Evolutionary conservation across 2,888 invertebrate species (phyloP), one percentile per base, ranked within the genome.

Genomic region (Automeris io): DNA sequence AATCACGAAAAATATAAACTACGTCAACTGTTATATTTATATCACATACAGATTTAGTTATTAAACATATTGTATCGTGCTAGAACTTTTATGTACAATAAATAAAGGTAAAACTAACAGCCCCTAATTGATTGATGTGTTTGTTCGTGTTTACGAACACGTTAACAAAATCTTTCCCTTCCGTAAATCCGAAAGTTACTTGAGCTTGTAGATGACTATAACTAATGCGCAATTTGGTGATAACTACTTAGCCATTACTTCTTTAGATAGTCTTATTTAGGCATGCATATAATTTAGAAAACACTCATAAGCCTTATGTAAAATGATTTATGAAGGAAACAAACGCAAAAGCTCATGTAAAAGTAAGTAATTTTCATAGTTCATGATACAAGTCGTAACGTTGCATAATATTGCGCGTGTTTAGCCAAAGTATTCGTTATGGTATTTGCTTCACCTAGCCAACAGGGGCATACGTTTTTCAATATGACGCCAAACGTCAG

Each of bases 351-450:
- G 72, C 70, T 73, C 54, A 59, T 58, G 57, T 56, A 67, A 77
- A 69, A 66, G 71, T 55, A 65, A 70, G 71, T 66, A 79, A 71
- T 69, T 75, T 75, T 76, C 64, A 62, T 65, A 74, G 68, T 68
- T 68, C 69, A 77, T 71, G 76, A 77, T 77, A 76, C 74, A 75
- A 71, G 72, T 66, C 59, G 73, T 78, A 81, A 74, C 69, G 72
- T 85, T 85, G 83, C 82, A 83, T 85, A 85, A 85, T 81, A 82
- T 73, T 73, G 70, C 77, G 74, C 75, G 78, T 75, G 75, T 79
- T 80, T 80, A 76, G 75, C 81, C 77, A 82, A 86, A 86, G 76
- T 85, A 83, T 85, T 85, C 85, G 82, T 82, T 83, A 83, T 81
- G 83, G 83, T 79, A 83, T 86, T 85, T 81, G 82, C 77, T 82